Percentiles rank a stretch among this genome's conserved stretches.
phyloP scores from a whole-genome alignment of 2,888 invertebrate species.

The Sabatieria punctata region DNA sequence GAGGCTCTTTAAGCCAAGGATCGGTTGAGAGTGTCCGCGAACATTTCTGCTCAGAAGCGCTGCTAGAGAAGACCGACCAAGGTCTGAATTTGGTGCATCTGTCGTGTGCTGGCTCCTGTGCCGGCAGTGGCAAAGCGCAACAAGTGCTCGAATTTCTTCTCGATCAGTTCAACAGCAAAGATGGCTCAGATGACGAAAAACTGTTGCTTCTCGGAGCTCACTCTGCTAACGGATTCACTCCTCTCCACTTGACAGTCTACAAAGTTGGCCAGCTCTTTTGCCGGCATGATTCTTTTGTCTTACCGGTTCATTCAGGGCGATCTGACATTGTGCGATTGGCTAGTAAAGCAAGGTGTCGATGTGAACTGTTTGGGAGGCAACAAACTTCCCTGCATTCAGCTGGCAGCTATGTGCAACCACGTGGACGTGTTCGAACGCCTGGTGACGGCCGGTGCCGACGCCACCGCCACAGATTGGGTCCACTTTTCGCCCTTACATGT shows the following conservation, averaged over 20 bases:
- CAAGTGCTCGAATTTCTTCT: too few relatives aligned
- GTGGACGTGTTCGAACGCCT: slow-evolving; percentile 27
- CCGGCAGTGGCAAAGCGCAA: too few relatives aligned
- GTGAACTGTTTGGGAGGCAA: slow-evolving; percentile 29
- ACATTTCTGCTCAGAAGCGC: slow-evolving; percentile 3
- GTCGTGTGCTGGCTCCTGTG: not conserved
- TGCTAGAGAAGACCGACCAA: not conserved
- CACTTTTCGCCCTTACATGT: slow-evolving; percentile 37
- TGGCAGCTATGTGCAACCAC: slow-evolving; percentile 34
- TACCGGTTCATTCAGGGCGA: slow-evolving; percentile 31
- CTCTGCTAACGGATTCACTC: slow-evolving; percentile 35
- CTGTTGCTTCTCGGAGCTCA: too few relatives aligned
- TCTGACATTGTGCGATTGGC: slow-evolving; percentile 27
- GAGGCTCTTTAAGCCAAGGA: slow-evolving; percentile 5
- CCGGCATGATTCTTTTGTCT: not conserved
- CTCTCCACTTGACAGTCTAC: slow-evolving; percentile 35
- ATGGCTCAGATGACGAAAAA: too few relatives aligned
- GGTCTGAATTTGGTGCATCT: slow-evolving; percentile 2
- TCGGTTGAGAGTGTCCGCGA: not conserved
- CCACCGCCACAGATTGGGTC: slow-evolving; percentile 34
- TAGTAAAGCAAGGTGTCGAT: slow-evolving; percentile 31
- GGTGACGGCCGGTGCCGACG: slow-evolving; percentile 31
- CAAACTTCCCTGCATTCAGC: slow-evolving; percentile 34
- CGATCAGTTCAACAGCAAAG: too few relatives aligned
- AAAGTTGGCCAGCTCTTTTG: slow-evolving; percentile 22